A percentile compares a stretch with the other conserved stretches of the same genome.
These are phyloP conservation scores for Pseudoips prasinana DNA, from an alignment of 2,888 invertebrate species.

Conservation along the genomic window DNA sequence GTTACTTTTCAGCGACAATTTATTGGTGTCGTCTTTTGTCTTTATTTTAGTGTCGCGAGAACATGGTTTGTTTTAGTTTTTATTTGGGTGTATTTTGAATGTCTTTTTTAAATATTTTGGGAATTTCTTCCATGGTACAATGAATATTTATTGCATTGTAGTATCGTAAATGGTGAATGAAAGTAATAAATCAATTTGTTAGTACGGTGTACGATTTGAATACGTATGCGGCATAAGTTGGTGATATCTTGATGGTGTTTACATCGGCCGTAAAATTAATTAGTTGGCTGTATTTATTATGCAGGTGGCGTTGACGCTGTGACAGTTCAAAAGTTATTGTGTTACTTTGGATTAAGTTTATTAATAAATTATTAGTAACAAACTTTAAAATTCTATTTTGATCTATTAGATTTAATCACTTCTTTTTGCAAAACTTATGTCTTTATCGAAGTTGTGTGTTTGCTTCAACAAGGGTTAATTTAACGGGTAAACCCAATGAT, in stretches of 20 bases:
- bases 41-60: slow-evolving; percentile 69
- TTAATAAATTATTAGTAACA: too few relatives aligned
- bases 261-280: slow-evolving; percentile 50
- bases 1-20: slow-evolving; percentile 78
- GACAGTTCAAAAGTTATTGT: slow-evolving; percentile 23
- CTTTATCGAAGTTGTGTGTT: too few relatives aligned
- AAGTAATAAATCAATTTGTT: slow-evolving; percentile 22
- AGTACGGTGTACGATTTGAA: slow-evolving; percentile 34
- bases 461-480: too few relatives aligned
- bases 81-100: slow-evolving; percentile 54
- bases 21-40: slow-evolving; percentile 72
- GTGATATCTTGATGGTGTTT: slow-evolving; percentile 51
- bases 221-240: slow-evolving; percentile 33
- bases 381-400: too few relatives aligned
- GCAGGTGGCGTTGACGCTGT: slow-evolving; percentile 38
- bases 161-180: slow-evolving; percentile 5
- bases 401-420: too few relatives aligned
- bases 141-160: not conserved
- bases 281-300: slow-evolving; percentile 39
- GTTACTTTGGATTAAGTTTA: too few relatives aligned
- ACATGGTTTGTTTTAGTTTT: slow-evolving; percentile 65
- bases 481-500: too few relatives aligned
- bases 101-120: slow-evolving; percentile 28
- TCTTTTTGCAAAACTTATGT: too few relatives aligned
- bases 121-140: slow-evolving; percentile 5